Base-by-base conservation (phyloP, 2,113 vertebrate species). In the Chionis minor region DNA sequence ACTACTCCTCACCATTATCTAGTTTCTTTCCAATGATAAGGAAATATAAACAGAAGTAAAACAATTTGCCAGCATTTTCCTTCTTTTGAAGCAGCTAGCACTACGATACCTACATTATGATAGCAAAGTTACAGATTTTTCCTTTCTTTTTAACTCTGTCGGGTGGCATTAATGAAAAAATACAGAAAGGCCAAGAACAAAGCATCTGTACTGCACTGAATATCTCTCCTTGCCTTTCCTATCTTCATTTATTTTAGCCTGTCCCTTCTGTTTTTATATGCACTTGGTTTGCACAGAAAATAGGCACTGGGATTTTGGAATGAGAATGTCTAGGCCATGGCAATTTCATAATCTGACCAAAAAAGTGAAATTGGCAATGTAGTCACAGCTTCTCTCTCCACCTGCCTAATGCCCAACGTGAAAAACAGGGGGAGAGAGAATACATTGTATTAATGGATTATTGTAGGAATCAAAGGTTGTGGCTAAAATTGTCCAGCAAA, bases 401-500 rank as follows among this genome's bases (percentile, higher is more conserved):
- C 89, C 78, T 94, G 66, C 51, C 59, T 61, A 65, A 82, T 22
- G 15, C 42, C 24, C 8, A 65, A 15, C 33, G 22, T 3, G 33
- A 88, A 86, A 85, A 56, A 52, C 3, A 58, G 5, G 6, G 6
- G 2, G 6, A 20, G 54, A 71, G 22, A 58, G 35, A 63, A 22
- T 11, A 73, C 54, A 17, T 20, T 32, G 22, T 52, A 45, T 30
- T 87, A 80, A 81, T 8, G 18, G 81, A 23, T 70, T 66, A 94
- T 65, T 80, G 42, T 33, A 78, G 23, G 47, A 88, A 70, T 70
- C 47, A 59, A 95, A 88, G 47, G 11, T 56, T 74, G 47, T 23
- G 75, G 47, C 33, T 84, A 88, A 96, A 95, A 95, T 42, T 79
- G 54, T 28, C 72, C 63, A 75, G 63, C 63, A 90, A 91, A 72